Evolutionary conservation across 2,113 vertebrate genomes (phyloP).

Genomic region (Hyla sarda): DNA sequence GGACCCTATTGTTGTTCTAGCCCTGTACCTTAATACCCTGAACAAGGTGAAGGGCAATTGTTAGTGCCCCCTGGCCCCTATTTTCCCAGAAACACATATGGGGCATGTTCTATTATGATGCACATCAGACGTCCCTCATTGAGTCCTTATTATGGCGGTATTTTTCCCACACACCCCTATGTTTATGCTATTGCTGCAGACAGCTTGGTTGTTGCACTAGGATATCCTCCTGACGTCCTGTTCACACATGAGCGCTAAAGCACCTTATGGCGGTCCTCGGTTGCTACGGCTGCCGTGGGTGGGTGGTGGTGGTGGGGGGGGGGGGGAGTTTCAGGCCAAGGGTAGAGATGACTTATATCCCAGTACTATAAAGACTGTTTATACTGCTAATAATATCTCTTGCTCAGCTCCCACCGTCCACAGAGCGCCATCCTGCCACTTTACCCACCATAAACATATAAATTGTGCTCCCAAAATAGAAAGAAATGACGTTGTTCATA

Average conservation of each 20-base stretch:
- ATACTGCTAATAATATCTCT: conserved; percentile 38
- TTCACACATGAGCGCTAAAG: neutral
- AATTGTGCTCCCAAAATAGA: neutral
- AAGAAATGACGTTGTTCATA: neutral
- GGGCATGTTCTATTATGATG: too few relatives aligned
- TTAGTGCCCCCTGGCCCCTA: too few relatives aligned
- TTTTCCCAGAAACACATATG: too few relatives aligned
- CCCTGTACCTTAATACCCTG: too few relatives aligned
- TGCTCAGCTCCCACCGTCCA: conserved; percentile 29
- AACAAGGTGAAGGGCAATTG: too few relatives aligned
- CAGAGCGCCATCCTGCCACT: neutral
- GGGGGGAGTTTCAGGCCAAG: neutral
- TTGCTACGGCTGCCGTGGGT: neutral
- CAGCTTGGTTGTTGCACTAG: neutral
- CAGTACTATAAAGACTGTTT: neutral
- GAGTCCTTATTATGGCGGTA: neutral
- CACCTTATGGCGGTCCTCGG: neutral
- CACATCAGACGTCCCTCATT: neutral
- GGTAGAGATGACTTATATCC: conserved; percentile 19
- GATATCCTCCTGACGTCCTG: conserved; percentile 30
- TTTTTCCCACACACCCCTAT: neutral
- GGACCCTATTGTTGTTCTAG: too few relatives aligned
- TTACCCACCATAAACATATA: neutral
- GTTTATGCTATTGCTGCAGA: neutral
- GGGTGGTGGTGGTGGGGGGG: too few relatives aligned